phyloP scores from a whole-genome alignment of 2,888 invertebrate species.

The Helicoverpa assulta region DNA sequence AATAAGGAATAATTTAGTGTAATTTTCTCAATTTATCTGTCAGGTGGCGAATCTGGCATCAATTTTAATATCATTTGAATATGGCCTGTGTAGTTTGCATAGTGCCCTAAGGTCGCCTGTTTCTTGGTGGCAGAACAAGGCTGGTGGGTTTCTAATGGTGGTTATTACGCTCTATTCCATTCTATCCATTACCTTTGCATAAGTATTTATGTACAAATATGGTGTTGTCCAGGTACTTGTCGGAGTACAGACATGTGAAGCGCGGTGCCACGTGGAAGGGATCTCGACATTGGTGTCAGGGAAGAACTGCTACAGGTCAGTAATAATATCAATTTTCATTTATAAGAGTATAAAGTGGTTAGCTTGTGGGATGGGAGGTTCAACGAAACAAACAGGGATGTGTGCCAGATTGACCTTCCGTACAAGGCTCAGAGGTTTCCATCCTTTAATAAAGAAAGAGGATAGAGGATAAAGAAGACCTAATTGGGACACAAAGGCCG shows the following conservation, averaged over 20 bases:
- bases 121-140: neutral
- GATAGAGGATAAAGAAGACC: slow-evolving; percentile 9
- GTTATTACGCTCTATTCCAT: neutral
- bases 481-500: slow-evolving; percentile 25
- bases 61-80: neutral
- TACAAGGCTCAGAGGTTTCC: neutral
- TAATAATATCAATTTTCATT: slow-evolving; percentile 8
- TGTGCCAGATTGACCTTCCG: too few relatives aligned
- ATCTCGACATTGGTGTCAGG: slow-evolving; percentile 93
- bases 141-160: neutral
- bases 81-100: neutral
- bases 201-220: neutral
- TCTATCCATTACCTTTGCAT: neutral
- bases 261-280: slow-evolving; percentile 99
- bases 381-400: too few relatives aligned
- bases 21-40: slow-evolving; percentile 1
- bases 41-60: neutral
- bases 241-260: slow-evolving; percentile 99
- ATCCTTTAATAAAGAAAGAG: neutral
- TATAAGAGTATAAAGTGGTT: neutral
- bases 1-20: neutral
- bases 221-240: slow-evolving; percentile 92
- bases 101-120: neutral
- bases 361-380: too few relatives aligned
- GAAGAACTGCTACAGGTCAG: slow-evolving; percentile 92